Conservation (phyloP, 35 echinoderm and acorn worm species). For the Lytechinus variegatus region DNA sequence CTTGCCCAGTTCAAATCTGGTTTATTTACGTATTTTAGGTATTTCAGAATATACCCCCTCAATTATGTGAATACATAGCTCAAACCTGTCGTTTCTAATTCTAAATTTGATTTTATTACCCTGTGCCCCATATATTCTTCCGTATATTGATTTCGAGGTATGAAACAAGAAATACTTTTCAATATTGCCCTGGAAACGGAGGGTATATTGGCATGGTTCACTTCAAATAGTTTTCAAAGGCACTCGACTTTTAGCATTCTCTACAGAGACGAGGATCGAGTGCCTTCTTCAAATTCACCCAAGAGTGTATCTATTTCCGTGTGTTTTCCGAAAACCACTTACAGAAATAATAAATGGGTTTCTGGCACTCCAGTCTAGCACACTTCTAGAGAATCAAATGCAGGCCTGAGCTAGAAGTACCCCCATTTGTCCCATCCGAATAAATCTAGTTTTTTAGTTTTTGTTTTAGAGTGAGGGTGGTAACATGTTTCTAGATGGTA, state of each 20-base stretch:
- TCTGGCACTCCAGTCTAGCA: neutral
- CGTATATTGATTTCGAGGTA: neutral
- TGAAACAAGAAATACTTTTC: neutral
- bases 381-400: neutral
- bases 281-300: neutral
- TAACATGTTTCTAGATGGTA: neutral
- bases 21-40: neutral
- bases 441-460: neutral
- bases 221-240: neutral
- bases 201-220: neutral
- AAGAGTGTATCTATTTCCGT: conserved; percentile 11
- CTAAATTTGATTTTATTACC: neutral
- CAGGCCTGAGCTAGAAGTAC: neutral
- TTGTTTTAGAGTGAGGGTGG: neutral
- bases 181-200: neutral
- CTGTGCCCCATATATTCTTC: neutral
- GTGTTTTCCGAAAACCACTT: conserved; percentile 12
- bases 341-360: neutral
- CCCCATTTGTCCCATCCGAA: neutral
- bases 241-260: neutral
- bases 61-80: neutral
- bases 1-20: neutral
- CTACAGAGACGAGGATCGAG: neutral
- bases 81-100: neutral
- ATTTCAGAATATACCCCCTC: neutral